phyloP scores from a whole-genome alignment of 1,140 invertebrate species.

The Copidosoma floridanum region DNA sequence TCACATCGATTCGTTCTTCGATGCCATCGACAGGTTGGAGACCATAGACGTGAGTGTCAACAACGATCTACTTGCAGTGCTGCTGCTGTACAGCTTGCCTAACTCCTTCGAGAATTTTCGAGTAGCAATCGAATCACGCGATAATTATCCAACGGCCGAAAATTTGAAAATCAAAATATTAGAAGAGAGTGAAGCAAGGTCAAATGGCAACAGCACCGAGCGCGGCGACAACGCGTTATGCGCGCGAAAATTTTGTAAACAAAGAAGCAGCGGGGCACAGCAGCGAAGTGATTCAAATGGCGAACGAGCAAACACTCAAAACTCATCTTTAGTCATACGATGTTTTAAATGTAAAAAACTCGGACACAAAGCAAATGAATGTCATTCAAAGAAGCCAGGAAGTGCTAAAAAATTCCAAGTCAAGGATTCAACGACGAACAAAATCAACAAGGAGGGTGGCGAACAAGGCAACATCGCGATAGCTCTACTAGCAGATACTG shows the following conservation, averaged over 20 bases:
- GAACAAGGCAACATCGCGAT: too few relatives aligned
- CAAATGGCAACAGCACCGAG: background rate
- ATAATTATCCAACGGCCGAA: background rate
- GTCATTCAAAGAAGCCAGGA: too few relatives aligned
- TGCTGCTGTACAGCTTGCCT: background rate
- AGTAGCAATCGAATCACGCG: background rate
- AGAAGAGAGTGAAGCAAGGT: background rate
- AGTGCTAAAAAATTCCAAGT: too few relatives aligned
- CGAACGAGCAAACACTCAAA: too few relatives aligned
- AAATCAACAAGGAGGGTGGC: too few relatives aligned
- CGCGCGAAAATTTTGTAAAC: background rate
- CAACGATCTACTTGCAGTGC: background rate
- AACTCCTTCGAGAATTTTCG: background rate
- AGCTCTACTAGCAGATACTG: too few relatives aligned
- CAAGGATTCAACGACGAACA: too few relatives aligned
- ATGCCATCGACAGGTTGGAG: background rate
- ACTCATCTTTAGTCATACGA: too few relatives aligned
- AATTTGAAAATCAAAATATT: background rate
- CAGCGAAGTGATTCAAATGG: too few relatives aligned
- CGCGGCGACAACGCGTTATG: background rate
- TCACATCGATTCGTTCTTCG: background rate
- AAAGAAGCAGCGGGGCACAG: background rate
- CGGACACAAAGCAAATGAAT: too few relatives aligned
- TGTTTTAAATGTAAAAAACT: too few relatives aligned
- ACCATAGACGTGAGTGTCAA: background rate